A percentile compares a stretch with the other conserved stretches of the same genome.
Evolutionary conservation across 1,140 invertebrate genomes (phyloP).

Genomic region (Apis cerana): DNA sequence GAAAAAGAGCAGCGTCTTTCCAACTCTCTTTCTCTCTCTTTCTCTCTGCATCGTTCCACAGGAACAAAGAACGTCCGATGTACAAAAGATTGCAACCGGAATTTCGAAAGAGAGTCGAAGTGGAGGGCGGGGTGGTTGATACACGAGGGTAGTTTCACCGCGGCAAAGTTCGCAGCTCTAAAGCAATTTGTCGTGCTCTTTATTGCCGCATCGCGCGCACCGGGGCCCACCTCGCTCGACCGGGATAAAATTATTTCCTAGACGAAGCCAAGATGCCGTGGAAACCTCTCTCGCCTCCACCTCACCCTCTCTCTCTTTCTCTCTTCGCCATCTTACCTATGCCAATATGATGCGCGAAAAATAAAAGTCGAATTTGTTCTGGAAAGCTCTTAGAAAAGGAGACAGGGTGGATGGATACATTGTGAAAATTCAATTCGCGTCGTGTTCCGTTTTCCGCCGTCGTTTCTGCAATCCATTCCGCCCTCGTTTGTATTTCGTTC

Average conservation of each 20-base stretch:
- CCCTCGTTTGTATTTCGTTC: constrained; percentile 7
- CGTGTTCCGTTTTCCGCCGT: background rate
- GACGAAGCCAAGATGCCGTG: constrained; percentile 32
- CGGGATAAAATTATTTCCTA: constrained; percentile 66
- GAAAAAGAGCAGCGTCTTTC: background rate
- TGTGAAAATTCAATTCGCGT: constrained; percentile 61
- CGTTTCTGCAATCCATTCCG: background rate
- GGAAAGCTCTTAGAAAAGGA: constrained; percentile 59
- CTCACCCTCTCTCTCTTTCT: background rate
- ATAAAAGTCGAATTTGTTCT: constrained; percentile 65
- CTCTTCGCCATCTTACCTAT: constrained; percentile 39
- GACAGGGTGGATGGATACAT: constrained; percentile 13
- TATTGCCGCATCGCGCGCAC: constrained; percentile 61
- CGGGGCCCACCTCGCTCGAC: constrained; percentile 49
- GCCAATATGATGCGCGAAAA: constrained; percentile 57
- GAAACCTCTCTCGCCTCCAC: background rate
- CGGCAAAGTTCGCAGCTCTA: constrained; percentile 54
- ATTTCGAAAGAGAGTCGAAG: constrained; percentile 17
- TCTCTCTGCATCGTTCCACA: background rate
- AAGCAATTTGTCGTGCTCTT: constrained; percentile 70
- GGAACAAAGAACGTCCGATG: background rate
- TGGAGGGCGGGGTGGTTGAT: constrained; percentile 31
- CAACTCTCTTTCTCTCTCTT: background rate
- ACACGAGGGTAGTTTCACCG: constrained; percentile 55
- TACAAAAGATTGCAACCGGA: background rate